phyloP scores from a whole-genome alignment of 2,113 vertebrate species.

The Bufo bufo region DNA sequence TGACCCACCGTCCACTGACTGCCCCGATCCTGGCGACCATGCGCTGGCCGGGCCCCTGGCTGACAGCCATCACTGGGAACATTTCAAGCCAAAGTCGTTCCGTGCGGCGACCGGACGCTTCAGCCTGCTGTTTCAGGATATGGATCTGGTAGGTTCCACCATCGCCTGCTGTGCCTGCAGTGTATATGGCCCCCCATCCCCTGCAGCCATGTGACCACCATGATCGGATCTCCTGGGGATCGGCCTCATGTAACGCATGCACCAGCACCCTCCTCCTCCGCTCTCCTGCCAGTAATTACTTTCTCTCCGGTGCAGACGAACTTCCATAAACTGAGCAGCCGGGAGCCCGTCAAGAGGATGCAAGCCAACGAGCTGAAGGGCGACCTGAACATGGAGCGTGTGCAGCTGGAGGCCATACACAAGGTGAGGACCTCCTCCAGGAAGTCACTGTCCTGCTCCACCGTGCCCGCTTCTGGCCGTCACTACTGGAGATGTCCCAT shows the following conservation, averaged over 20 bases:
- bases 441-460: no score
- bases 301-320: slow-evolving; percentile 69
- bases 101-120: slow-evolving; percentile 76
- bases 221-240: no score
- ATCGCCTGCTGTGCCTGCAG: background rate
- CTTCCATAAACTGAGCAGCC: slow-evolving; percentile 71
- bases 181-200: no score
- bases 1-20: slow-evolving; percentile 22
- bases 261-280: no score
- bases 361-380: slow-evolving; percentile 75
- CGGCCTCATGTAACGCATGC: no score
- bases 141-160: slow-evolving; percentile 77
- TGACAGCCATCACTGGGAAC: background rate
- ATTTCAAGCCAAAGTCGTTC: slow-evolving; percentile 71
- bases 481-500: no score
- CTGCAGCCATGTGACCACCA: no score
- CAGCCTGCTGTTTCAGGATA: slow-evolving; percentile 80
- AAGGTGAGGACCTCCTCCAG: slow-evolving; percentile 74
- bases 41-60: slow-evolving; percentile 37
- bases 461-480: no score
- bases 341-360: slow-evolving; percentile 79
- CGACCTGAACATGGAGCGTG: slow-evolving; percentile 75
- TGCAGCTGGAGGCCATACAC: slow-evolving; percentile 85
- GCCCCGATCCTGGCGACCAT: background rate
- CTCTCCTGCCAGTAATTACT: background rate